These are phyloP conservation scores for Drosophila ezoana DNA, from an alignment of 2,888 invertebrate genomes.

Conservation along the genomic window DNA sequence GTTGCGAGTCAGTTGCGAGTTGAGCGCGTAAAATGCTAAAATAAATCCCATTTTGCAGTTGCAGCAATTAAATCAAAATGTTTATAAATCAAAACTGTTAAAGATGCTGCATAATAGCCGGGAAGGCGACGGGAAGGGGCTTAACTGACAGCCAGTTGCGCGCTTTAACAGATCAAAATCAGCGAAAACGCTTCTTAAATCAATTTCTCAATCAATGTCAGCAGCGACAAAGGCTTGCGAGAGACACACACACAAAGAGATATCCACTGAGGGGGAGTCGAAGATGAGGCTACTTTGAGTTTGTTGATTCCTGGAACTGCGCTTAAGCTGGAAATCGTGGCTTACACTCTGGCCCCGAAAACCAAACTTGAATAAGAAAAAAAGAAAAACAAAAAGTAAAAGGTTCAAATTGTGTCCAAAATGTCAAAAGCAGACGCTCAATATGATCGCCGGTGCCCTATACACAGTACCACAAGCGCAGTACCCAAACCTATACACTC, in stretches of 20 bases:
- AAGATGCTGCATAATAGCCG: neutral
- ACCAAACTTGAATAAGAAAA: constrained; percentile 3
- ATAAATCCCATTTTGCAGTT: constrained; percentile 26
- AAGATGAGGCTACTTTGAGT: constrained; percentile 25
- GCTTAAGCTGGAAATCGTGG: constrained; percentile 70
- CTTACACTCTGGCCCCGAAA: constrained; percentile 41
- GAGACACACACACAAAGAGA: neutral
- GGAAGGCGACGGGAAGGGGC: neutral
- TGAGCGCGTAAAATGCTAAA: constrained; percentile 13
- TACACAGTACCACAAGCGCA: constrained; percentile 1
- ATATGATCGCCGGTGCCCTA: constrained; percentile 67
- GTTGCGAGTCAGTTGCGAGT: constrained; percentile 26
- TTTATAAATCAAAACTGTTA: constrained; percentile 52
- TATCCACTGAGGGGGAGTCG: neutral
- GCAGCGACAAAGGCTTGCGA: constrained; percentile 5
- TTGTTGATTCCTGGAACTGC: constrained; percentile 63
- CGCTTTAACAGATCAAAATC: constrained; percentile 58
- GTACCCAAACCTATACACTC: constrained; percentile 1
- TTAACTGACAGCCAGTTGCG: constrained; percentile 36
- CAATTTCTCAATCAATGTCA: constrained; percentile 82
- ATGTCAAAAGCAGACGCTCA: constrained; percentile 79
- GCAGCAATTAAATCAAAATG: constrained; percentile 57
- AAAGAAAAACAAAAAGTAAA: constrained; percentile 61
- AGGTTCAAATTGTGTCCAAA: constrained; percentile 81
- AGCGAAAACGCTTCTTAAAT: constrained; percentile 71